A percentile compares a stretch with the other conserved stretches of the same genome.
Conservation (phyloP, 1,140 invertebrate genomes). For the Aphelenchoides avenae region DNA sequence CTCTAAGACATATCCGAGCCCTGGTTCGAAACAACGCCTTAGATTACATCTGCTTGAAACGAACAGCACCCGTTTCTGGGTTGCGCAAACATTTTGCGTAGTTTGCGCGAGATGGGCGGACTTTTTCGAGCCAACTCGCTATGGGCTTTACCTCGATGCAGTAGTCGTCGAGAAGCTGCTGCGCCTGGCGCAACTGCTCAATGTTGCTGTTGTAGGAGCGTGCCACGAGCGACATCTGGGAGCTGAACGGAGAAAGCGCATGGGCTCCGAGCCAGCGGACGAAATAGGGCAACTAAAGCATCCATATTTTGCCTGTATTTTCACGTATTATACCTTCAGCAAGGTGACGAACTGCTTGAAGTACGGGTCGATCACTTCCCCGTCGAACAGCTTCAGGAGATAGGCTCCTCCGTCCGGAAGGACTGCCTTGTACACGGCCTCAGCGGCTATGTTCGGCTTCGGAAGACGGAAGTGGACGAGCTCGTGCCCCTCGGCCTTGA, state of each 20-base stretch:
- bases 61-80: too few relatives aligned
- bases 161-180: too few relatives aligned
- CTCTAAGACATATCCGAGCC: too few relatives aligned
- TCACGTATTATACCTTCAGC: conserved; percentile 25
- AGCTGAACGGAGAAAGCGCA: background rate
- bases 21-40: too few relatives aligned
- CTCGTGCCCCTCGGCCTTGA: conserved; percentile 44
- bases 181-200: too few relatives aligned
- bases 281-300: conserved; percentile 3
- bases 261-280: conserved; percentile 1
- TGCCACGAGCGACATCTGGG: background rate
- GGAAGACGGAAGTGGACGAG: conserved; percentile 51
- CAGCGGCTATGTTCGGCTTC: conserved; percentile 29
- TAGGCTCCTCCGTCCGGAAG: conserved; percentile 51
- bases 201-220: too few relatives aligned
- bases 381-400: conserved; percentile 39
- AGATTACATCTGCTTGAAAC: too few relatives aligned
- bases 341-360: conserved; percentile 46
- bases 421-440: conserved; percentile 42
- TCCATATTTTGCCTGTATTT: background rate
- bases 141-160: too few relatives aligned
- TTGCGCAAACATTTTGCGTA: too few relatives aligned
- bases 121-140: too few relatives aligned
- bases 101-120: too few relatives aligned
- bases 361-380: conserved; percentile 48